These are phyloP conservation scores for Ctenoplectra terminalis DNA, from an alignment of 1,140 invertebrate species.

Conservation along the genomic window DNA sequence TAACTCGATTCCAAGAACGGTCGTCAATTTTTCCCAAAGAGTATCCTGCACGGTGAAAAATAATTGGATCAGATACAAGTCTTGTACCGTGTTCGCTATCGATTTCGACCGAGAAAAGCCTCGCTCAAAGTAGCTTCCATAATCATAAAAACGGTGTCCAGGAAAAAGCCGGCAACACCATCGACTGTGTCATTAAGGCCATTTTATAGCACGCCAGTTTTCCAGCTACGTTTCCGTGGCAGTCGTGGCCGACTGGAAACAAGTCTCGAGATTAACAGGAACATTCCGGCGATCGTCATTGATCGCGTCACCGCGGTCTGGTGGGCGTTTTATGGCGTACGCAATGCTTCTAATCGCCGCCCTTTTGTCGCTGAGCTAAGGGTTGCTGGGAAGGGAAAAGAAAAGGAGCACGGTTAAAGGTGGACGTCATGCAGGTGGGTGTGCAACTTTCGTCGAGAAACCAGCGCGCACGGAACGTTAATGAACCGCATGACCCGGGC, in stretches of 20 bases:
- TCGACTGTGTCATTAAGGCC: background rate
- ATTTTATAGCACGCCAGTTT: background rate
- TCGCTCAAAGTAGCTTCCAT: constrained; percentile 1
- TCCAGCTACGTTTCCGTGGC: background rate
- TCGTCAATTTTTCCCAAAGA: background rate
- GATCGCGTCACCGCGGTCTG: constrained; percentile 21
- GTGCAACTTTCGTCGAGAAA: too few species aligned
- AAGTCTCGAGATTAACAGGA: constrained; percentile 18
- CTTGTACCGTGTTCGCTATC: background rate
- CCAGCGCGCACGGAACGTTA: background rate
- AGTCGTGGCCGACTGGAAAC: background rate
- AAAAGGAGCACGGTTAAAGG: background rate
- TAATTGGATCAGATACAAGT: too few species aligned
- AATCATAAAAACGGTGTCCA: constrained; percentile 20
- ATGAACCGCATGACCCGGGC: background rate
- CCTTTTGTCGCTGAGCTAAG: background rate
- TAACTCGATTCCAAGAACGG: background rate
- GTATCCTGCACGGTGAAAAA: background rate
- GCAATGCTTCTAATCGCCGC: background rate
- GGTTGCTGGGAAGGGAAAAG: background rate
- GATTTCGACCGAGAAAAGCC: background rate
- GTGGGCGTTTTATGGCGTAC: constrained; percentile 17
- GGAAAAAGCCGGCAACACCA: background rate
- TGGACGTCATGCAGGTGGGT: constrained; percentile 2
- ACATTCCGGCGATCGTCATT: constrained; percentile 13